phyloP scores from a whole-genome alignment of 2,113 vertebrate genomes.

The Chauna torquata region DNA sequence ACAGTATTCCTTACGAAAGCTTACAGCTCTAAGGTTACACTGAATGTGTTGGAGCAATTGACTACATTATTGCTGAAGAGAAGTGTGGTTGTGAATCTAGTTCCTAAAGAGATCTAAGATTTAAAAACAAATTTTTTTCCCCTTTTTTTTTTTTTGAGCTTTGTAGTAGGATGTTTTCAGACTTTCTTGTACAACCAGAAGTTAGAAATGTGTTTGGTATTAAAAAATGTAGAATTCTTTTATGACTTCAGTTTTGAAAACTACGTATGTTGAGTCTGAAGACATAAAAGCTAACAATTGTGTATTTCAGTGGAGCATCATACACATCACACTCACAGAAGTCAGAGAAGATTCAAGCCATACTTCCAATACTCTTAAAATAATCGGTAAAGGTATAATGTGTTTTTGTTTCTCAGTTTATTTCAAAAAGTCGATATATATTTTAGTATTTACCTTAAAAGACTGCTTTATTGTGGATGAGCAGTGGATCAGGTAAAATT shows the following conservation, averaged over 20 bases:
- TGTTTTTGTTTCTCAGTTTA: neutral
- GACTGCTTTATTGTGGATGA: neutral
- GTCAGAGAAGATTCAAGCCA: neutral
- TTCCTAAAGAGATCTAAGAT: neutral
- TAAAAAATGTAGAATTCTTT: neutral
- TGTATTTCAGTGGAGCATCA: neutral
- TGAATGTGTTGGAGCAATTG: neutral
- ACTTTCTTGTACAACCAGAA: neutral
- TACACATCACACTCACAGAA: neutral
- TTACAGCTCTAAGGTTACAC: neutral
- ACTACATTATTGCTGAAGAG: neutral
- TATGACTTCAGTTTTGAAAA: neutral
- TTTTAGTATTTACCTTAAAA: neutral
- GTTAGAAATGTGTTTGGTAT: neutral
- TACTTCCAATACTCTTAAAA: neutral
- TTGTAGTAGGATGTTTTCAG: neutral
- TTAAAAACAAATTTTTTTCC: neutral
- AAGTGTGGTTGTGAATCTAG: fast-evolving
- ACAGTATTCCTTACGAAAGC: neutral
- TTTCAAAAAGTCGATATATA: neutral
- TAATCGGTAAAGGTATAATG: neutral
- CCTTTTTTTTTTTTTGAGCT: neutral
- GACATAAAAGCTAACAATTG: fast-evolving
- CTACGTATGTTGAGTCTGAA: neutral
- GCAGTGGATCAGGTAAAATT: neutral